Evolutionary conservation across 2,113 vertebrate species (phyloP).

Genomic region (Balaenoptera acutorostrata): DNA sequence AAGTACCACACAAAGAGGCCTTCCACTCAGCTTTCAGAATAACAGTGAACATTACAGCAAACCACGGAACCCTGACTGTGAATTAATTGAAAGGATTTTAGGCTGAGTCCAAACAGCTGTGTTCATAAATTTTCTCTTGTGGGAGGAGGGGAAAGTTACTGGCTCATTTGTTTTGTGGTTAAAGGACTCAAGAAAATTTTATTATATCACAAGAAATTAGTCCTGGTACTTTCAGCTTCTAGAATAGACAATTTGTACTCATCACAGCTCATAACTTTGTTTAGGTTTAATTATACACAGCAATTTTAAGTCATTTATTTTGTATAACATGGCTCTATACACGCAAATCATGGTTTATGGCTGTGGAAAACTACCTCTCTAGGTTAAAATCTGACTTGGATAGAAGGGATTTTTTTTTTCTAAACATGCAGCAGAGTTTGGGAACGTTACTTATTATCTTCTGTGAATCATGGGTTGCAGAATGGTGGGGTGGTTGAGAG

Average conservation of each 20-base stretch:
- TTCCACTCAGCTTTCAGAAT: neutral
- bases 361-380: neutral
- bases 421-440: slow-evolving; percentile 22
- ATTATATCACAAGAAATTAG: slow-evolving; percentile 47
- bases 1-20: neutral
- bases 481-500: neutral
- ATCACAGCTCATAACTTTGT: neutral
- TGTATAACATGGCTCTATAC: neutral
- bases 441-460: slow-evolving; percentile 37
- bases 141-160: neutral
- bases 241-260: slow-evolving; percentile 4
- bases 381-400: slow-evolving; percentile 18
- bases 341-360: neutral
- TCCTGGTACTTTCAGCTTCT: slow-evolving; percentile 26
- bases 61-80: neutral
- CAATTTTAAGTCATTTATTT: slow-evolving; percentile 16
- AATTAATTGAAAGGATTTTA: slow-evolving; percentile 10
- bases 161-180: slow-evolving; percentile 40
- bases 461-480: slow-evolving; percentile 24
- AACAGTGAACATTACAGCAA: neutral
- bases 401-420: neutral
- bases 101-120: slow-evolving; percentile 17
- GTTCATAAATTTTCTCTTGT: slow-evolving; percentile 40
- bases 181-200: slow-evolving; percentile 49
- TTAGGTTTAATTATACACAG: slow-evolving; percentile 33